Evolutionary conservation across 2,797 vertebrate genomes (phyloP), one percentile per base, ranked within the genome.

Genomic region (Perodicticus potto): DNA sequence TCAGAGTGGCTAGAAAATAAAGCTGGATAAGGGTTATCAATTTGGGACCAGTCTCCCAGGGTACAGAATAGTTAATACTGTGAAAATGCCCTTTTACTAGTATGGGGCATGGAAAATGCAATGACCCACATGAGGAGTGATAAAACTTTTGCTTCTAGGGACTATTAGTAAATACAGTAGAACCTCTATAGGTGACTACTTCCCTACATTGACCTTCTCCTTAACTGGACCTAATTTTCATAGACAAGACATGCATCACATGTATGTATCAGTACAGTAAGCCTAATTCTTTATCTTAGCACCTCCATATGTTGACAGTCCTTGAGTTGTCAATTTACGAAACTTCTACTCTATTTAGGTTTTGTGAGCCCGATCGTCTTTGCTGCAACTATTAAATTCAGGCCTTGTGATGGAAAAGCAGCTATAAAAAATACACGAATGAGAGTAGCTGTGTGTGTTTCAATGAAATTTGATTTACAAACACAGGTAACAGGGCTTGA

Each of bases 391-490:
- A 74, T 84, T 90, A 40, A 83, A 16, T 11, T 90, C 29, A 92
- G 61, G 27, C 40, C 17, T 65, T 77, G 23, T 59, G 32, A 43
- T 34, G 12, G 23, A 59, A 90, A 49, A 70, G 11, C 22, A 61
- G 7, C 57, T n/a, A 88, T 85, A 87, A 92, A 63, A 25, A 69
- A 57, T 37, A 34, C 20, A 59, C 61, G 57, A 92, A 37, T 73
- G 34, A 94, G 19, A 80, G 40, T 43, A 29, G 1, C 45, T 89
- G 13, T 57, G 17, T 76, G 10, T 86, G 20, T 80, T 88, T 82
- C 37, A 93, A 22, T 77, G 82, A 86, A 77, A 74, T 34, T 63
- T 76, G 40, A 86, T 89, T 82, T 91, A 93, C 43, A 86, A 40
- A 84, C 16, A 67, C 9, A 95, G 81, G 63, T 45, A 93, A 96